phyloP scores from a whole-genome alignment of 2,888 invertebrate genomes.

The Laothoe populi region DNA sequence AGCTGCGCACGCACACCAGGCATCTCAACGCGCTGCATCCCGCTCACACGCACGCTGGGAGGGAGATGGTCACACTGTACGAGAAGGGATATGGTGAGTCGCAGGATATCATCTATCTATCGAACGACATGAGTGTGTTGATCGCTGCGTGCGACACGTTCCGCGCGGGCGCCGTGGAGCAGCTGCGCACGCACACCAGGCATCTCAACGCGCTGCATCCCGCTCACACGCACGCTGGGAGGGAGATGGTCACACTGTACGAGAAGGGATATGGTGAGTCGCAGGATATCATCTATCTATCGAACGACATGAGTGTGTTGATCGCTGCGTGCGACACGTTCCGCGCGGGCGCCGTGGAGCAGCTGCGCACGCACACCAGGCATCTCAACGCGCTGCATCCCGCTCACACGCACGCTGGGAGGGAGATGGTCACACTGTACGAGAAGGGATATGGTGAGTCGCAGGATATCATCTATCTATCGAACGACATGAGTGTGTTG shows the following conservation, averaged over 20 bases:
- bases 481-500: no score
- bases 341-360: no score
- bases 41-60: conserved; percentile 87
- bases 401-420: not conserved
- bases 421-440: conserved; percentile 3
- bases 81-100: conserved; percentile 96
- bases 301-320: no score
- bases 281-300: no score
- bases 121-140: conserved; percentile 96
- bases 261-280: conserved; percentile 96
- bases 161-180: conserved; percentile 99
- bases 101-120: no score
- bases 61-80: conserved; percentile 95
- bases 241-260: conserved; percentile 95
- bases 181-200: conserved; percentile 96
- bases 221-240: conserved; percentile 87
- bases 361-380: no score
- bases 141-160: conserved; percentile 99
- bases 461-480: no score
- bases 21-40: conserved; percentile 98
- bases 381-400: no score
- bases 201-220: conserved; percentile 98
- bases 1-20: conserved; percentile 96
- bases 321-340: no score
- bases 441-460: not conserved